Conservation (phyloP, 2,888 invertebrate genomes). For the Coecobrya sp. region DNA sequence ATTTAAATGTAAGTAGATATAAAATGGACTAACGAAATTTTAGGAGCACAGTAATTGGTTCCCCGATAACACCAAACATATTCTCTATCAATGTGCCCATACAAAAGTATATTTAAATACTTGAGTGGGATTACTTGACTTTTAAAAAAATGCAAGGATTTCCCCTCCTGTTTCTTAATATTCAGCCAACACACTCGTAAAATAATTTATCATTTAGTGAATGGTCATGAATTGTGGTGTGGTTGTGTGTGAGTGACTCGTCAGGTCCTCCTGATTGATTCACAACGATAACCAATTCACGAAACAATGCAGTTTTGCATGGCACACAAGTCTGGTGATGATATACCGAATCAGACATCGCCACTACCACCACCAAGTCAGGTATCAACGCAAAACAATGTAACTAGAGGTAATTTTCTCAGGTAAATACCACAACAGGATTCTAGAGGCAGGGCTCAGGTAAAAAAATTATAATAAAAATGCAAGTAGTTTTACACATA, state of each 20-base stretch:
- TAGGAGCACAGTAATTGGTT: no score
- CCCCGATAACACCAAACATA: neutral
- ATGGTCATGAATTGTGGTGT: constrained; percentile 29
- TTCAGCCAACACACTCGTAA: constrained; percentile 38
- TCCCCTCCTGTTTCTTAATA: constrained; percentile 15
- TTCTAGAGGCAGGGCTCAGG: constrained; percentile 41
- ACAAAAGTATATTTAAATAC: neutral
- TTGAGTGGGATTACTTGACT: neutral
- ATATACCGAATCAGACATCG: constrained; percentile 41
- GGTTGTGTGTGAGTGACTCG: neutral
- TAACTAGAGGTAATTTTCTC: constrained; percentile 13
- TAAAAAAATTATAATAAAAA: constrained; percentile 32
- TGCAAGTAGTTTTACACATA: constrained; percentile 31
- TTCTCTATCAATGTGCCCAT: neutral
- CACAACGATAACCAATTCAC: constrained; percentile 33
- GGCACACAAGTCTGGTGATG: constrained; percentile 9
- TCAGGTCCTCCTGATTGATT: constrained; percentile 1
- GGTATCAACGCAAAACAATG: neutral
- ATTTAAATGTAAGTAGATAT: no score
- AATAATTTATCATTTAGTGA: neutral
- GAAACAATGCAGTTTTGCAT: constrained; percentile 30
- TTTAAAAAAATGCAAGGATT: constrained; percentile 47
- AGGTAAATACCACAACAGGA: constrained; percentile 37
- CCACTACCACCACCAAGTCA: constrained; percentile 7
- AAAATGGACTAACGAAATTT: no score